Evolutionary conservation across 2,888 invertebrate genomes (phyloP), one percentile per base, ranked within the genome.

Genomic region (Hylaea fasciaria): DNA sequence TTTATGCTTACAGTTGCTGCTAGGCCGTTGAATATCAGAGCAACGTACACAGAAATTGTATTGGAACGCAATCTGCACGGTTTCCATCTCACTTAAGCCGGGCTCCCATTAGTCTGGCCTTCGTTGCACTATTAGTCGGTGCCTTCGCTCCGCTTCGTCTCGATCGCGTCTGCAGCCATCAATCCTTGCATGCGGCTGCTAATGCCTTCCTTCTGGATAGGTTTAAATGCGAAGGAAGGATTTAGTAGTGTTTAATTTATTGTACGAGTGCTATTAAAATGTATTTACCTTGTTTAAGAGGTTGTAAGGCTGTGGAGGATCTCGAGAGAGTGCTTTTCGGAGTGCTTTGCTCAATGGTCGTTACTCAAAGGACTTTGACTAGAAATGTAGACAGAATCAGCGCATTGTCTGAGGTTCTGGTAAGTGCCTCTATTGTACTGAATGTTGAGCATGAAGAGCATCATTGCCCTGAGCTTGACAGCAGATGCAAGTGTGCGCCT

Each of bases 1-100:
- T n/a, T n/a, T n/a, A n/a, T n/a, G n/a, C n/a, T n/a, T n/a, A n/a
- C n/a, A n/a, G n/a, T n/a, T 22, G 5, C 22, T 22, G 22, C 22
- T 2, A 3, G 22, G 22, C 22, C 5, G 22, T 22, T 22, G 22
- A 22, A 22, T 22, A 22, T 22, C 22, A 3, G n/a, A 22, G 22
- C 22, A 22, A 3, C 5, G 22, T 22, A 22, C 22, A 22, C 22
- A n/a, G n/a, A 22, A 22, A 22, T 22, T 22, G 22, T 5, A 22
- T 8, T 16, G 9, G 8, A 17, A 47, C 28, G 22, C 48, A 48
- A 50, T 50, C 41, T 40, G 39, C n/a, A 50, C 40, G 14, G 49
- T 32, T 12, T 48, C 49, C 59, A 55, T 62, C 60, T 65, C 54
- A 62, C 60, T 65, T 57, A 65, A 65, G 51, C 40, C 37, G 49